Evolutionary conservation across 1,140 invertebrate genomes (phyloP), one percentile per base, ranked within the genome.

Genomic region (Zaprionus tsacasi): DNA sequence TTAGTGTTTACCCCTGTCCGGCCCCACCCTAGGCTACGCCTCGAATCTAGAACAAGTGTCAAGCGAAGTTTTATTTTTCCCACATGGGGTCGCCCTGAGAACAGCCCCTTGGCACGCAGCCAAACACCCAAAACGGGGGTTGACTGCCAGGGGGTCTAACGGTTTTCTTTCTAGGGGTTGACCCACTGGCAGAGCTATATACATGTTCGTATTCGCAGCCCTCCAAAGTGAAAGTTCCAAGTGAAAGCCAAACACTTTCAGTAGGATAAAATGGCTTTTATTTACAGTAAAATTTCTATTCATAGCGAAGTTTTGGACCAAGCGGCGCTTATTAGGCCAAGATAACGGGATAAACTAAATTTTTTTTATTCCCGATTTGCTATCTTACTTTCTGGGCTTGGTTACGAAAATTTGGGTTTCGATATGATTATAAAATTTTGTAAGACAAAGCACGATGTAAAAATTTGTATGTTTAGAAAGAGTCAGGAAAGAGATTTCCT

Each of bases 101-200:
- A 87, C 85, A 80, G 61, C 57, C 54, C 58, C 77, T 77, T 91
- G 82, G 87, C 87, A 86, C 87, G 86, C 87, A 77, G 79, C 81
- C 80, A 76, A 77, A 15, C 17, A 17, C 17, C 4, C 12, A 12
- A 30, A 40, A 4, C 21, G 13, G 43, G 43, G 25, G 15, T 45
- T 45, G 40, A 7, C n/a, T 45, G 13, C 13, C 38, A 1, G 0
- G 40, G 7, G n/a, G 6, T 45, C 40, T n/a, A 40, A n/a, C 38
- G 13, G 12, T 6, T 40, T 40, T 15, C 40, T 11, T 64, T 52
- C 40, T 6, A 43, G 36, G 67, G 63, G 48, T 68, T 73, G 81
- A 82, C 80, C 76, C 65, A 81, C 76, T 72, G 50, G 36, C 8
- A 15, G 15, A 12, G 30, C 10, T 43, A 30, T 3, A 30, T 5